A percentile compares a stretch with the other conserved stretches of the same genome.
These are phyloP conservation scores for Cliona cf. orientalis DNA, from an alignment of 37 sponge, comb jelly and placozoan species.

Conservation along the genomic window DNA sequence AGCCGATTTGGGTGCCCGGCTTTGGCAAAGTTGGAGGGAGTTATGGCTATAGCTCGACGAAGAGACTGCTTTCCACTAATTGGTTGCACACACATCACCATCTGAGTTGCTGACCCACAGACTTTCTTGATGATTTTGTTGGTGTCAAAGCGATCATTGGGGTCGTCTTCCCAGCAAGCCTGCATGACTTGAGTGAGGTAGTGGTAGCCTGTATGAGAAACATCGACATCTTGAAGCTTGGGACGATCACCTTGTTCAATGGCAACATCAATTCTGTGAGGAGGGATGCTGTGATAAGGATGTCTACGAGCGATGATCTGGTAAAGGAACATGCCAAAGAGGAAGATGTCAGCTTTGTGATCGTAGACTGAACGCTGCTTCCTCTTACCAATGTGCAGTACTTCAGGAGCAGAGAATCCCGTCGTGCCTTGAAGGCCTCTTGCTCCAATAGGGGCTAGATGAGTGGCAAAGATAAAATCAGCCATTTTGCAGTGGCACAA, in stretches of 20 bases:
- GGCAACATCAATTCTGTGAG: constrained; percentile 53
- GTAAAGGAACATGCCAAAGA: constrained; percentile 89
- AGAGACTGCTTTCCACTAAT: constrained; percentile 61
- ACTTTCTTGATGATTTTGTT: constrained; percentile 42
- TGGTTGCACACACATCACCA: constrained; percentile 63
- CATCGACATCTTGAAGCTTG: constrained; percentile 60
- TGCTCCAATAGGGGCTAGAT: constrained; percentile 71
- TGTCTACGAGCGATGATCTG: constrained; percentile 81
- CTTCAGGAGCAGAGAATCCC: constrained; percentile 93
- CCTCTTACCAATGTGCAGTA: constrained; percentile 70
- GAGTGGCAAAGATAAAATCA: constrained; percentile 83
- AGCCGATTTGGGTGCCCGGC: constrained; percentile 9
- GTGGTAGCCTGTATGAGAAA: constrained; percentile 52
- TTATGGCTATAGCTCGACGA: constrained; percentile 55
- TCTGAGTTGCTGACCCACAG: constrained; percentile 38
- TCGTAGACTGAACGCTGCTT: constrained; percentile 76
- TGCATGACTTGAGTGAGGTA: constrained; percentile 81
- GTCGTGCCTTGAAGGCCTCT: constrained; percentile 78
- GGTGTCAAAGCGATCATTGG: constrained; percentile 56
- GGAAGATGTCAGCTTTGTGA: constrained; percentile 84
- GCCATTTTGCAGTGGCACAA: constrained; percentile 86
- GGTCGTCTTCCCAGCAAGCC: constrained; percentile 83
- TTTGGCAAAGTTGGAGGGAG: constrained; percentile 17
- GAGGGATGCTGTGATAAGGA: constrained; percentile 66
- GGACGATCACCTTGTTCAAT: constrained; percentile 76